A percentile compares a stretch with the other conserved stretches of the same genome.
phyloP scores from a whole-genome alignment of 2,113 vertebrate species.

The Myanophis thanlyinensis region DNA sequence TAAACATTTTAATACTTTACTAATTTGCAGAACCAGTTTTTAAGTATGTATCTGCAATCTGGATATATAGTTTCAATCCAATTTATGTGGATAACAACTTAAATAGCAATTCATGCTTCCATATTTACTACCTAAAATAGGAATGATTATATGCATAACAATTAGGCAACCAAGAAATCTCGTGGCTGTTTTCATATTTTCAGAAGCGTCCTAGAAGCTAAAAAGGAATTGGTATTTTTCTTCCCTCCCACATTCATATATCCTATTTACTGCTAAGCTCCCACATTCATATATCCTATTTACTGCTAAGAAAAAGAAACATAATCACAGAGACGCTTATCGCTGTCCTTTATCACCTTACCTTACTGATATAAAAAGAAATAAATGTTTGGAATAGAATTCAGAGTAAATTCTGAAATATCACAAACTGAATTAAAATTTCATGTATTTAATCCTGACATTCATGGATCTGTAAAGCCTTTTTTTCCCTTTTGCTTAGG shows the following conservation, averaged over 20 bases:
- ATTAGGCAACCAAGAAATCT: neutral
- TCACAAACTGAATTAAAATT: accelerated
- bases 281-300: neutral
- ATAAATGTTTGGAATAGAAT: neutral
- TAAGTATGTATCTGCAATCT: neutral
- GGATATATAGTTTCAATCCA: neutral
- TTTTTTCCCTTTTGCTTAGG: slow-evolving; percentile 67
- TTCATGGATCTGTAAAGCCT: neutral
- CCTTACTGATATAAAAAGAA: neutral
- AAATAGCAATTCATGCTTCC: neutral
- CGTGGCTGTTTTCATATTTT: neutral
- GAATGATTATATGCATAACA: neutral
- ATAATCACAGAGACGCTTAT: neutral
- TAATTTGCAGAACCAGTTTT: neutral
- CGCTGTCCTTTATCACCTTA: neutral
- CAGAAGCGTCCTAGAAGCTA: neutral
- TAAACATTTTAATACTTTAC: neutral
- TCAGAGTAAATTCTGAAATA: neutral
- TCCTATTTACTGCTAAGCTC: neutral
- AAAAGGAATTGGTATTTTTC: neutral
- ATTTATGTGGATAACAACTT: neutral
- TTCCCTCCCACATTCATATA: neutral
- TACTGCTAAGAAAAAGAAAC: neutral
- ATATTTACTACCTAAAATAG: neutral
- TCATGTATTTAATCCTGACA: neutral